A percentile compares a stretch with the other conserved stretches of the same genome.
Evolutionary conservation across 2,113 vertebrate species (phyloP).

Genomic region (Mesoclemmys tuberculata): DNA sequence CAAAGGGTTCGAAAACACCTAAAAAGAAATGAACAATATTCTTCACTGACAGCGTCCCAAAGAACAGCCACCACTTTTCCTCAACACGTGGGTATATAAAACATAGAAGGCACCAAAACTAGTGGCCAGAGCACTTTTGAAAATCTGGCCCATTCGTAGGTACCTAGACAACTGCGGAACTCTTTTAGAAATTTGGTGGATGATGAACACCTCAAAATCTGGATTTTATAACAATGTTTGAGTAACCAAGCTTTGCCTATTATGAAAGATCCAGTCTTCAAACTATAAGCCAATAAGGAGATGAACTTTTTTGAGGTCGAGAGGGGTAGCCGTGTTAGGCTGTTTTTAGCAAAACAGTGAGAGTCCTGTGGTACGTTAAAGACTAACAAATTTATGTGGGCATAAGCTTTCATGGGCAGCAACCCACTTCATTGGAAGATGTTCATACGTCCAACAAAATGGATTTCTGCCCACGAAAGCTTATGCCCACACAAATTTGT

Average conservation of each 20-base stretch:
- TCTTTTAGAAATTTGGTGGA: neutral
- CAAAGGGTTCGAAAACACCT: neutral
- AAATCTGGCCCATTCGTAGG: neutral
- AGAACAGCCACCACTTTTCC: neutral
- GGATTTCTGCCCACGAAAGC: too few species aligned
- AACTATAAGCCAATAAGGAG: neutral
- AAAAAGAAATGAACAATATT: neutral
- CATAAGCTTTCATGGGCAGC: too few species aligned
- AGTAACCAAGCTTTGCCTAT: neutral
- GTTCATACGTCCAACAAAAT: too few species aligned
- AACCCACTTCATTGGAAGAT: too few species aligned
- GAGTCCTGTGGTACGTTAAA: too few species aligned
- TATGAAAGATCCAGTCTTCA: neutral
- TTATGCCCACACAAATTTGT: too few species aligned
- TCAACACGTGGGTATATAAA: neutral
- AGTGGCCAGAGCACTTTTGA: neutral
- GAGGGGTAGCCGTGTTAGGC: neutral
- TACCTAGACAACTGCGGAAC: neutral
- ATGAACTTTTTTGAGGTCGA: neutral
- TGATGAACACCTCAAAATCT: neutral
- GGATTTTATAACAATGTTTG: neutral
- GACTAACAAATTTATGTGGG: too few species aligned
- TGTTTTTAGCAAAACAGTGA: too few species aligned
- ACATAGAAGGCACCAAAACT: neutral
- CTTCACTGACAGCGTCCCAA: neutral